phyloP scores from a whole-genome alignment of 2,888 invertebrate genomes.

The Notodonta ziczac region DNA sequence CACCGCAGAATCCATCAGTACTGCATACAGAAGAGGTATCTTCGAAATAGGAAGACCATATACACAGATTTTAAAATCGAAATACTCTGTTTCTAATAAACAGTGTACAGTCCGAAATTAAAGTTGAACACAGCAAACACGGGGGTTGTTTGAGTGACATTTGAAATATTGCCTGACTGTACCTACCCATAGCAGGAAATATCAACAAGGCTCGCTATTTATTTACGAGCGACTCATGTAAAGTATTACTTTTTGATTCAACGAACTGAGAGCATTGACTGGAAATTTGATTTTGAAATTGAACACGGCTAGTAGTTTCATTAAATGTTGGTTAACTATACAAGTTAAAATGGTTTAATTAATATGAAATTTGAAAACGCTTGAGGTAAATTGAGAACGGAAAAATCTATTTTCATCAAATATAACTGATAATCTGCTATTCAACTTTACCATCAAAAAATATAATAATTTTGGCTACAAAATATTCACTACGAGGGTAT shows the following conservation, averaged over 20 bases:
- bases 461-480: too few species aligned
- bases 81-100: too few species aligned
- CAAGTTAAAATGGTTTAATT: neutral
- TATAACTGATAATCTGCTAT: too few species aligned
- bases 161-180: constrained; percentile 39
- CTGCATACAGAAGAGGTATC: too few species aligned
- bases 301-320: neutral
- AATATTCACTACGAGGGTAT: too few species aligned
- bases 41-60: too few species aligned
- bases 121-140: constrained; percentile 25
- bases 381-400: too few species aligned
- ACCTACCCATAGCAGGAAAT: constrained; percentile 27
- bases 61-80: too few species aligned
- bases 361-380: neutral
- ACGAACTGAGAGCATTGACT: constrained; percentile 11
- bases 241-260: constrained; percentile 39
- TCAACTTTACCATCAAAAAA: too few species aligned
- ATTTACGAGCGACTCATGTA: constrained; percentile 35
- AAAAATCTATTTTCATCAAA: too few species aligned
- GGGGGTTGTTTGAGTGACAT: constrained; percentile 30
- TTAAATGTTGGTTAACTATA: neutral
- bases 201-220: constrained; percentile 38
- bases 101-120: constrained; percentile 8
- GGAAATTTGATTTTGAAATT: neutral
- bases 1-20: too few species aligned